phyloP scores from a whole-genome alignment of 1,140 invertebrate genomes.

The Pseudoatta argentina region DNA sequence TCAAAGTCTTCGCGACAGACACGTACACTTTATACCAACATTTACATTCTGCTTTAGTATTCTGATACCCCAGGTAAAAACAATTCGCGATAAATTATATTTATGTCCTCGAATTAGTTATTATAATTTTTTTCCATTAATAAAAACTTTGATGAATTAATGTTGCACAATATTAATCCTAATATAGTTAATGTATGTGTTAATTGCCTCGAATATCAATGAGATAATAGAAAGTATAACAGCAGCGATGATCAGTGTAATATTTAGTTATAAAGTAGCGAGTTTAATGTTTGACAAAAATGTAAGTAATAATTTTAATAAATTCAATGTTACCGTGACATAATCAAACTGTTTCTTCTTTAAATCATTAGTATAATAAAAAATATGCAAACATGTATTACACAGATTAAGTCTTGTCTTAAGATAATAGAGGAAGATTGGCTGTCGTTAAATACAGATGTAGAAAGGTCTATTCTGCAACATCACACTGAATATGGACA shows the following conservation, averaged over 20 bases:
- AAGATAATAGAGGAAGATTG: conserved; percentile 22
- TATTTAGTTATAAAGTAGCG: not conserved
- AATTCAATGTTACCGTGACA: not conserved
- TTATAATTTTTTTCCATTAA: not conserved
- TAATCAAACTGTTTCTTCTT: not conserved
- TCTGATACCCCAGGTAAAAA: conserved; percentile 37
- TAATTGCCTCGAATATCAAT: not conserved
- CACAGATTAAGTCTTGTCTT: conserved; percentile 32
- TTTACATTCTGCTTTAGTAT: conserved; percentile 32
- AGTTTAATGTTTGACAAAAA: conserved; percentile 20
- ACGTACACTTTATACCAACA: conserved; percentile 6
- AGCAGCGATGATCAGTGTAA: conserved; percentile 24
- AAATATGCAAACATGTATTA: not conserved
- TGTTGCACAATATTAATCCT: not conserved
- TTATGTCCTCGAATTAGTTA: not conserved
- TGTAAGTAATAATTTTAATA: conserved; percentile 11
- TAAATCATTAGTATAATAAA: not conserved
- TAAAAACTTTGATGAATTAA: not conserved
- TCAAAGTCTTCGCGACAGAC: conserved; percentile 8
- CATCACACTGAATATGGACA: conserved; percentile 1
- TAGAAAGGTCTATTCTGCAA: conserved; percentile 18
- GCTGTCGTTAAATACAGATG: conserved; percentile 31
- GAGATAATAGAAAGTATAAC: not conserved
- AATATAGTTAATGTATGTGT: conserved; percentile 4
- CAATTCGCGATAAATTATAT: conserved; percentile 4